These are phyloP conservation scores for Nebria ingens DNA, from an alignment of 1,140 invertebrate genomes.

Conservation along the genomic window DNA sequence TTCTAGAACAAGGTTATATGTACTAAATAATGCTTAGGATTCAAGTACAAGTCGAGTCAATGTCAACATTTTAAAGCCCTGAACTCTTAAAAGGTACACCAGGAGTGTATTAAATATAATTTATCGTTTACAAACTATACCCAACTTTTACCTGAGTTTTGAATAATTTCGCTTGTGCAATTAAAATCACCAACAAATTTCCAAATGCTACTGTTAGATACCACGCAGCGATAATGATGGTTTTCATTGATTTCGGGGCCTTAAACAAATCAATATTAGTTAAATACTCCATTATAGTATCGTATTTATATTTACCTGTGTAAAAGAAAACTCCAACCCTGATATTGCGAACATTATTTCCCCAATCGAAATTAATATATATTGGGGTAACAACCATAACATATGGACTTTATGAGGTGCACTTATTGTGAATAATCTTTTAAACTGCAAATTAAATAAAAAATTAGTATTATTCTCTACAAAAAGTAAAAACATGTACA, in stretches of 20 bases:
- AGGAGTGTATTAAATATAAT: too few relatives aligned
- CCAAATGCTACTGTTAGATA: slow-evolving; percentile 82
- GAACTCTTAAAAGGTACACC: too few relatives aligned
- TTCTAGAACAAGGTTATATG: too few relatives aligned
- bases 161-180: slow-evolving; percentile 50
- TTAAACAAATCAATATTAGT: too few relatives aligned
- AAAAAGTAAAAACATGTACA: too few relatives aligned
- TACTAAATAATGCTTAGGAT: too few relatives aligned
- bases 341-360: slow-evolving; percentile 85
- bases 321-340: slow-evolving; percentile 85
- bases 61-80: too few relatives aligned
- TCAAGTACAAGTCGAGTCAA: too few relatives aligned
- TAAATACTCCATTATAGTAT: too few relatives aligned
- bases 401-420: slow-evolving; percentile 64
- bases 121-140: too few relatives aligned
- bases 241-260: slow-evolving; percentile 87
- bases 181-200: slow-evolving; percentile 81
- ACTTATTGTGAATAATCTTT: slow-evolving; percentile 36
- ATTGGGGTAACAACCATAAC: slow-evolving; percentile 77
- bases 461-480: not conserved
- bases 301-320: too few relatives aligned
- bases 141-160: slow-evolving; percentile 53
- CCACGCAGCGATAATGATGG: slow-evolving; percentile 82
- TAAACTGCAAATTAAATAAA: not conserved
- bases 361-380: slow-evolving; percentile 72